Conservation (phyloP, 2,113 vertebrate genomes). For the Equus quagga region DNA sequence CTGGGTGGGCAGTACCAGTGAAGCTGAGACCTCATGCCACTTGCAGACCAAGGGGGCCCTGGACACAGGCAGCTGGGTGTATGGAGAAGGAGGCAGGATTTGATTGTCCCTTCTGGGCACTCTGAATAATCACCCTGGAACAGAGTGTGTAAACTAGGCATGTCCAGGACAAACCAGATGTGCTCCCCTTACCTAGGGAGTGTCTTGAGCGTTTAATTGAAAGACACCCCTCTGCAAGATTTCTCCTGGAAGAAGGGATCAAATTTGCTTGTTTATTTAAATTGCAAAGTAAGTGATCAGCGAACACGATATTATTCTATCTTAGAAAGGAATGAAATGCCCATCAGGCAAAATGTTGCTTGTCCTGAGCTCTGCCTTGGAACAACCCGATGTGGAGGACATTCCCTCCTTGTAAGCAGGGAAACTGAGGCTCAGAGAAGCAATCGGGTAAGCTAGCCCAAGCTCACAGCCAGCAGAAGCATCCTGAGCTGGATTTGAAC, state of each 20-base stretch:
- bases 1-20: neutral
- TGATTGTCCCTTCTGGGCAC: rapidly evolving
- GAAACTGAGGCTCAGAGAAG: neutral
- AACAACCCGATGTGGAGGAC: rapidly evolving
- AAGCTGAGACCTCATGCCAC: neutral
- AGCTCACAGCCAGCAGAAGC: neutral
- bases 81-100: neutral
- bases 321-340: neutral
- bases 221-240: neutral
- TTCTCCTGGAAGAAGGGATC: neutral
- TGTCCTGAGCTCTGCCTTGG: neutral
- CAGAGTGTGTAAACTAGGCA: neutral
- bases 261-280: neutral
- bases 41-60: neutral
- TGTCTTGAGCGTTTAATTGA: neutral
- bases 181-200: neutral
- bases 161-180: neutral
- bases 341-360: rapidly evolving
- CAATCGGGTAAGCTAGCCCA: rapidly evolving
- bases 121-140: no score
- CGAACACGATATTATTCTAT: neutral
- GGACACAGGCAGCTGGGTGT: neutral
- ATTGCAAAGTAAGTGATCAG: neutral
- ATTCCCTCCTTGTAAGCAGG: neutral
- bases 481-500: neutral